Percentiles rank a stretch among this genome's conserved stretches.
Conservation (phyloP, 2,113 vertebrate genomes). For the Hydrolagus affinis region DNA sequence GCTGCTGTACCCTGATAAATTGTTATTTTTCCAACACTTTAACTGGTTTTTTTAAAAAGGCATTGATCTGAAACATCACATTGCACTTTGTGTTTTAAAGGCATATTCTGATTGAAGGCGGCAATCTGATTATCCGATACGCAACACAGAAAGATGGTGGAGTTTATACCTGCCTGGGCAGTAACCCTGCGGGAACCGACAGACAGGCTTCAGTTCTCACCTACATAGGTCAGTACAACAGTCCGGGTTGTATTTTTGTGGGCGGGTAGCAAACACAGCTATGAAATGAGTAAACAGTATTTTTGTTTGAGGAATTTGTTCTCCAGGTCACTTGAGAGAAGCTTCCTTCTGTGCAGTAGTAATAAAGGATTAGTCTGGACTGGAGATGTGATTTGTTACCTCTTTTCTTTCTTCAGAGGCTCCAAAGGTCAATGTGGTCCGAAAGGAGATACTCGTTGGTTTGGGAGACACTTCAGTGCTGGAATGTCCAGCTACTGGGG, state of each 20-base stretch:
- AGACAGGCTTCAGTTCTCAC: slow-evolving; percentile 62
- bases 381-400: background rate
- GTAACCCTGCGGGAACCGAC: slow-evolving; percentile 79
- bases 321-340: too few relatives aligned
- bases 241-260: background rate
- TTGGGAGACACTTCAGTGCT: slow-evolving; percentile 74
- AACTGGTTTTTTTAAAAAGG: background rate
- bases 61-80: background rate
- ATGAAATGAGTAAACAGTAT: too few relatives aligned
- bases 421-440: slow-evolving; percentile 64
- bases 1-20: too few relatives aligned
- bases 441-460: slow-evolving; percentile 72
- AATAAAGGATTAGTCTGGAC: too few relatives aligned
- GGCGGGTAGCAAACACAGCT: background rate
- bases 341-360: too few relatives aligned
- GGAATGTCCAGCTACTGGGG: slow-evolving; percentile 76
- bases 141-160: slow-evolving; percentile 69
- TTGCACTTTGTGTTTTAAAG: slow-evolving; percentile 46
- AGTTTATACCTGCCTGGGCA: slow-evolving; percentile 79
- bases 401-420: slow-evolving; percentile 57
- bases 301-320: too few relatives aligned
- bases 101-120: slow-evolving; percentile 70
- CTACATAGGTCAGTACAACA: slow-evolving; percentile 64
- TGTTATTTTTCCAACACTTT: background rate
- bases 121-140: slow-evolving; percentile 72